A percentile compares a stretch with the other conserved stretches of the same genome.
These are phyloP conservation scores for Caradrina clavipalpis DNA, from an alignment of 2,888 invertebrate genomes.

Conservation along the genomic window DNA sequence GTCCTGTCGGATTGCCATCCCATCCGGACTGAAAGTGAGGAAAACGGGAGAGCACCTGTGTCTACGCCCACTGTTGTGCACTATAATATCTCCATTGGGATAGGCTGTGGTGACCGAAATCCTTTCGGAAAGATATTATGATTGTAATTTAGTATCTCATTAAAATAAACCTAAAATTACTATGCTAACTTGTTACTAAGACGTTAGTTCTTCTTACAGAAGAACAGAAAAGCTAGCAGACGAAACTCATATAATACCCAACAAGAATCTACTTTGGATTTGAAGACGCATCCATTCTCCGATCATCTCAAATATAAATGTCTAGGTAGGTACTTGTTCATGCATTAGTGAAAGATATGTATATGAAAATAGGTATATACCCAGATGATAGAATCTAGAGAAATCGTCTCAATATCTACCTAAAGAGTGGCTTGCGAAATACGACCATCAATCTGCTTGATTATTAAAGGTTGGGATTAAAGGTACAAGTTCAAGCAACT, in stretches of 20 bases:
- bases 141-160: no score
- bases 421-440: conserved; percentile 8
- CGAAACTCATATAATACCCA: not conserved
- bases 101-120: no score
- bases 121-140: no score
- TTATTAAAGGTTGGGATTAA: conserved; percentile 41
- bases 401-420: conserved; percentile 1
- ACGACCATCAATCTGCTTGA: conserved; percentile 39
- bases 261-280: conserved; percentile 8
- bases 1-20: no score
- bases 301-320: not conserved
- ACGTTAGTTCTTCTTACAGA: not conserved
- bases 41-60: no score
- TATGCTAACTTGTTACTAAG: no score
- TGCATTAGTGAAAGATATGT: not conserved
- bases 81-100: no score
- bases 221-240: not conserved
- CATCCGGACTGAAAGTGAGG: no score
- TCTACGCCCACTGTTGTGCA: no score
- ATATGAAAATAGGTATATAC: not conserved
- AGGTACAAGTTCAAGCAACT: conserved; percentile 47
- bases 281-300: not conserved
- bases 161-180: no score
- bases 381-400: not conserved
- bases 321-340: not conserved